Evolutionary conservation across 1,140 invertebrate species (phyloP).

Genomic region (Elysia chlorotica): DNA sequence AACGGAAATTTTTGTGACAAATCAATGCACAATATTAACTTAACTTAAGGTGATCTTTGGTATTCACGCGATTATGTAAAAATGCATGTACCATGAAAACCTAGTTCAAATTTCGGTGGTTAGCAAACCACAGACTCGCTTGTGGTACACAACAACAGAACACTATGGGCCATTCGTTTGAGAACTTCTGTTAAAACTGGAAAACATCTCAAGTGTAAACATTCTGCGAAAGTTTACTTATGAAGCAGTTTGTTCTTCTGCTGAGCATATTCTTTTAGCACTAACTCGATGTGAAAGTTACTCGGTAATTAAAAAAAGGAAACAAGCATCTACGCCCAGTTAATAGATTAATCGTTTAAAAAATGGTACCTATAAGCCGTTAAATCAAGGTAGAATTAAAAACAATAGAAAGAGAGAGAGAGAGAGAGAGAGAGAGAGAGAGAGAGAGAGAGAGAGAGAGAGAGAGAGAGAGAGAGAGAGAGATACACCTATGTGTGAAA

Average conservation of each 20-base stretch:
- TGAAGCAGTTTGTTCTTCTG: background rate
- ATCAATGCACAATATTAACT: too few species aligned
- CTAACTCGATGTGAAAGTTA: background rate
- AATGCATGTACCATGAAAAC: too few species aligned
- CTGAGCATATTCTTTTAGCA: background rate
- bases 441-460: conserved; percentile 3
- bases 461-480: background rate
- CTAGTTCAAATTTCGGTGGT: too few species aligned
- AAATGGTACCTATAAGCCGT: background rate
- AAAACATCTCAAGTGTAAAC: background rate
- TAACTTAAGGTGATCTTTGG: too few species aligned
- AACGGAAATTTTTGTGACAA: too few species aligned
- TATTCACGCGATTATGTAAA: too few species aligned
- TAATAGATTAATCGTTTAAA: background rate
- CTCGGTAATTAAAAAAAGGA: background rate
- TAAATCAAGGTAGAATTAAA: background rate
- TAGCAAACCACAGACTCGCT: too few species aligned
- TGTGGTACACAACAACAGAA: too few species aligned
- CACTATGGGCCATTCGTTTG: too few species aligned
- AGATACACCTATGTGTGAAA: background rate
- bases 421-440: too few species aligned
- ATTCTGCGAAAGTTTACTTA: background rate
- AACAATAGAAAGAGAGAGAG: background rate
- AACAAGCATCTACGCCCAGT: background rate
- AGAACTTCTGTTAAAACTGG: too few species aligned